Evolutionary conservation across 1,140 invertebrate species (phyloP).

Genomic region (Harpegnathos saltator): DNA sequence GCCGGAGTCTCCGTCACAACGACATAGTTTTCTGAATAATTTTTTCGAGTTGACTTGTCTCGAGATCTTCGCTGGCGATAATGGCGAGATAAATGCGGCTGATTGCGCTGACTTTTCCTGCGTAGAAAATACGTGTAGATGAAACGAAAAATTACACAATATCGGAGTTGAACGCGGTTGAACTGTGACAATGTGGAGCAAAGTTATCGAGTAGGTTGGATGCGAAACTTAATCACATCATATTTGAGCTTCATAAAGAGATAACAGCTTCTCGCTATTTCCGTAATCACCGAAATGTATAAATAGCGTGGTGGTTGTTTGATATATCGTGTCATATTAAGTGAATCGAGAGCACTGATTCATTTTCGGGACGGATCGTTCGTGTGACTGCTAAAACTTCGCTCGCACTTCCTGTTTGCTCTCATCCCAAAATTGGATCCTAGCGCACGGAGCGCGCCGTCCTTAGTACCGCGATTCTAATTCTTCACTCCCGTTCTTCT

Average conservation of each 20-base stretch:
- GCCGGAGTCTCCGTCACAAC: no score
- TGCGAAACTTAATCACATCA: neutral
- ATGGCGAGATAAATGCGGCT: no score
- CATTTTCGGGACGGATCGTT: no score
- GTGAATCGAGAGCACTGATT: no score
- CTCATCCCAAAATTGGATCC: neutral
- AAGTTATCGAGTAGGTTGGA: neutral
- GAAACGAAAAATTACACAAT: neutral
- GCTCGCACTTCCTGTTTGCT: neutral
- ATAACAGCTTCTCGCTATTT: neutral
- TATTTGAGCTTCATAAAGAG: neutral
- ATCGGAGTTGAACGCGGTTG: neutral
- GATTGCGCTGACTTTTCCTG: no score
- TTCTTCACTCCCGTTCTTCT: neutral
- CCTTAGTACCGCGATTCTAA: constrained; percentile 3
- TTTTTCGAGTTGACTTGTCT: neutral
- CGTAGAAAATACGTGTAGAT: no score
- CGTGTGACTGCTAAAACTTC: neutral
- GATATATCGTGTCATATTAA: neutral
- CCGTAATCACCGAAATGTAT: neutral
- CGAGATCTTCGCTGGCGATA: no score
- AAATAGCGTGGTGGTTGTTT: neutral
- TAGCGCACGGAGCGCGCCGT: neutral
- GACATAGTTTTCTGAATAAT: neutral
- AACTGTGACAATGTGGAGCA: neutral